Base-by-base conservation (phyloP, 2,888 invertebrate genomes). In the Amphipoea oculea region DNA sequence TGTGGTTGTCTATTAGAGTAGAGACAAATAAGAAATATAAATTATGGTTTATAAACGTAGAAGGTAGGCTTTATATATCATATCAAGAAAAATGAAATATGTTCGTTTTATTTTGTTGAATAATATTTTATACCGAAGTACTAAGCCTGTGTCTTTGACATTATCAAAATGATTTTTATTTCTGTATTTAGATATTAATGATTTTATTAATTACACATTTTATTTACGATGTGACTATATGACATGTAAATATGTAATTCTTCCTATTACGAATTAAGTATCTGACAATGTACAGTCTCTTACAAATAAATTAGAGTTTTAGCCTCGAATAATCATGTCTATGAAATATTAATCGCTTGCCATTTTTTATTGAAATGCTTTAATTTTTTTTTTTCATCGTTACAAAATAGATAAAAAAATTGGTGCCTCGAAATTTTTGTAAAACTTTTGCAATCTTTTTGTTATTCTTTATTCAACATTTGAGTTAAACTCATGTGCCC, bases 401-500 rank as follows among this genome's bases (percentile, higher is more conserved):
- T 87, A 67, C 63, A 66, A 73, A 74, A 83, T 73, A 69, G 20
- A 62, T 51, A 67, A 72, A 69, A 73, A 74, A 75, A 48, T 81
- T 78, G 82, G 82, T 90, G 88, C 88, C 84, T 90, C 74, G 66
- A 81, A 72, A 75, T 45, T 65, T 85, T 82, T 66, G 70, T 68
- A 60, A 65, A 67, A 76, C 72, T 17, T 69, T 79, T 86, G 83
- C 85, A 88, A 81, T 88, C 57, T 81, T 78, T 80, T 80, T 82
- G 69, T 86, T 87, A 77, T 60, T 83, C 81, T 83, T 83, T 79
- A 84, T 81, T 84, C 75, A 79, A 74, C 83, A 85, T 92, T 93
- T 94, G 96, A 96, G 96, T 96, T 90, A 94, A 96, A 96, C 96
- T 96, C 96, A 93, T 83, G 78, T 90, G 95, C 95, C 95, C 92